Base-by-base conservation (phyloP, 2,797 vertebrate genomes). In the Sphenodon punctatus region DNA sequence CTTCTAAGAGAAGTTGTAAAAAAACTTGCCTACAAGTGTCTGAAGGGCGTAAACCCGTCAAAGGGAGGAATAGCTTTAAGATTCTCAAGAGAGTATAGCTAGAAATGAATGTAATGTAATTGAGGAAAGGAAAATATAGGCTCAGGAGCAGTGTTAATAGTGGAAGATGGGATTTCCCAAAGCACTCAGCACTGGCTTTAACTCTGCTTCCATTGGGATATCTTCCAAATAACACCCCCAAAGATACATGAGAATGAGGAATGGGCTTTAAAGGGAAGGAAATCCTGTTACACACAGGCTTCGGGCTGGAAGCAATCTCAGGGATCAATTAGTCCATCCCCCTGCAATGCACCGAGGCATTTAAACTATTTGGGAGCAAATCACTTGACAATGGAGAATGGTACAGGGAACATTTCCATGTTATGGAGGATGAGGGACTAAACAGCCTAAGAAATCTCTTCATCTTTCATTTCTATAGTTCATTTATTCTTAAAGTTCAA, bases 401-500 rank as follows among this genome's bases (percentile, higher is more conserved):
- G 65, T 12, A 25, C 72, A 79, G 65, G 67, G 71, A 84, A 12
- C 43, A 77, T 32, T 72, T 82, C 84, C 79, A 6, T 25, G 7
- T 48, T 59, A 51, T 20, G 70, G 85, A 19, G 60, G 67, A 78
- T 53, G 53, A 67, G 0, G 2, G 80, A 69, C 10, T 34, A 67
- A 87, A 41, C 32, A 73, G 30, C 53, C 22, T 16, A 0, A 1
- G 27, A 27, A n/a, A 17, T 6, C 78, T 78, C 67, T 45, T 22
- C 56, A 71, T 78, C 75, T 55, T 22, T 75, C 58, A 34, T 46
- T 34, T 82, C 82, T 71, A 46, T 67, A 84, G 89, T 63, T 70
- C 27, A 72, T 87, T 82, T 87, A 42, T 67, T 86, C 51, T 84
- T 80, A 30, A 72, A 85, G 85, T 53, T 32, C 71, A 78, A 75